Base-by-base conservation (phyloP, 2,797 vertebrate species). In the Benthosema pterotum region DNA sequence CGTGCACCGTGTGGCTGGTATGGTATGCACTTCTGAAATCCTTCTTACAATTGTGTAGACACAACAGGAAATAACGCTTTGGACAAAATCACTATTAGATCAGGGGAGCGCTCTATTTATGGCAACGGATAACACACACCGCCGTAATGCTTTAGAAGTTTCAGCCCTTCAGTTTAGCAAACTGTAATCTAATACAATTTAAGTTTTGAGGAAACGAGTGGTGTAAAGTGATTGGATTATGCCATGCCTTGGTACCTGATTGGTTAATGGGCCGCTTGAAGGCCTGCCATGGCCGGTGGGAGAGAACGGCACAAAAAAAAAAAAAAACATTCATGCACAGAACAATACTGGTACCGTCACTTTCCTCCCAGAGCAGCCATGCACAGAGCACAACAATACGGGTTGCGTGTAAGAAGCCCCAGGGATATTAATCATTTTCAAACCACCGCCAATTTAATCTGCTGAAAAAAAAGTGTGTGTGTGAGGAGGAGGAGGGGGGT, bases 401-500 rank as follows among this genome's bases (percentile, higher is more conserved):
- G 55, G 28, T 50, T 66, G 42, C 32, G 60, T 67, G 65, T 74
- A 56, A 75, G 42, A 42, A 54, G 18, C 65, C 50, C 17, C 45
- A 45, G 52, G 54, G 57, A 74, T 67, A 69, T 71, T 66, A 71
- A 69, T 82, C 79, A 69, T 50, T 75, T 57, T 58, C 8, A 48
- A 72, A 77, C 55, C 42, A 68, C 59, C 71, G 55, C 71, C 43
- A 63, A 63, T 83, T 78, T 48, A 77, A 78, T 82, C 64, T 68
- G 14, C 56, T 69, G 16, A 52, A 56, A 78, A 61, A 14, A 28
- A 38, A 11, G n/a, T n/a, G n/a, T n/a, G n/a, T n/a, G n/a, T n/a
- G n/a, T n/a, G n/a, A n/a, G n/a, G n/a, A n/a, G n/a, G 11, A 38
- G 5, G 5, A 25, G 5, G 5, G 19, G 11, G 52, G 45, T 65